These are phyloP conservation scores for Umimayanthus kanabou DNA, from an alignment of 92 coral and sea anemone genomes.

Conservation along the genomic window DNA sequence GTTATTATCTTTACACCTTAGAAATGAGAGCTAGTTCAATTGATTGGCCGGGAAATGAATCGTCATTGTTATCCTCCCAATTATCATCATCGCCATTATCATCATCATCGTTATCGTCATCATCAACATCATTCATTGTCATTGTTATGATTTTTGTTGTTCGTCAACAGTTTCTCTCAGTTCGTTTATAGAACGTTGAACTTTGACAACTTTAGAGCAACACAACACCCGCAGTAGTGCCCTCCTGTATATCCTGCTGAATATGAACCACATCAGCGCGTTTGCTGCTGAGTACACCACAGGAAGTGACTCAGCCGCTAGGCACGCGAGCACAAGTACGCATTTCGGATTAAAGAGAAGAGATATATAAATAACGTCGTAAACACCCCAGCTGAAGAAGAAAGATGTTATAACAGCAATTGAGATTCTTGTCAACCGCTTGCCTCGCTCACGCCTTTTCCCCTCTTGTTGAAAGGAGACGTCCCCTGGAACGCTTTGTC, in stretches of 20 bases:
- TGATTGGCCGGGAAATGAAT: no score
- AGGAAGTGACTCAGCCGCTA: conserved; percentile 6
- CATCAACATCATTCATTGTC: background rate
- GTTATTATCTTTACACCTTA: no score
- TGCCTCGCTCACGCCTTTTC: conserved; percentile 3
- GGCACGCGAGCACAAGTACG: background rate
- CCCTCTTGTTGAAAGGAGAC: conserved; percentile 6
- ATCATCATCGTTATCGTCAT: background rate
- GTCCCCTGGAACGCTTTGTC: conserved; percentile 7
- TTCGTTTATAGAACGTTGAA: background rate
- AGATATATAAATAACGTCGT: background rate
- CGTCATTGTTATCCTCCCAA: background rate
- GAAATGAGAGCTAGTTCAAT: no score
- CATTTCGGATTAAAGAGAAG: background rate
- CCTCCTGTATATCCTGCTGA: conserved; percentile 24
- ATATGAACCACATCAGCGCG: conserved; percentile 26
- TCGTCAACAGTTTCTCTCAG: background rate
- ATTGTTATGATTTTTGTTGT: background rate
- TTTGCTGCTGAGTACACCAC: conserved; percentile 10
- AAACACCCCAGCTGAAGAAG: conserved; percentile 24
- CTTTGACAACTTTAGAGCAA: background rate
- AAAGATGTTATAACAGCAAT: background rate
- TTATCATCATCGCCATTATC: background rate
- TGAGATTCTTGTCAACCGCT: background rate
- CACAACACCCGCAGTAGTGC: background rate